These are phyloP conservation scores for Anser cygnoides DNA, from an alignment of 2,113 vertebrate species.

Conservation along the genomic window DNA sequence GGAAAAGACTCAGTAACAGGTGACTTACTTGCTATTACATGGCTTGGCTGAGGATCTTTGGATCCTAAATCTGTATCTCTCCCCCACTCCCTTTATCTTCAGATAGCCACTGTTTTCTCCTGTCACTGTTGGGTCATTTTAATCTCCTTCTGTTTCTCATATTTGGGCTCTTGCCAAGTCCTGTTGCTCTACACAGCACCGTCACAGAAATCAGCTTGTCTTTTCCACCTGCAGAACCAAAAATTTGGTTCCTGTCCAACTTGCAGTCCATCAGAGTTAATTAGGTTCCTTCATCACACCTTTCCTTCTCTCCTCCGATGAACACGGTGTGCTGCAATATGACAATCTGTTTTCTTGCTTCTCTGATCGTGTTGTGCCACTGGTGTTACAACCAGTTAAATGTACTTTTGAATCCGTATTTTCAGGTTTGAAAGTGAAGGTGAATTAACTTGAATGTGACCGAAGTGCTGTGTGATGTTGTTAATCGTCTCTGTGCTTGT, in stretches of 20 bases:
- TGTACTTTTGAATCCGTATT: neutral
- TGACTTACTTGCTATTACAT: neutral
- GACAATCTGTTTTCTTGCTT: neutral
- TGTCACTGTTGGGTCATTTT: neutral
- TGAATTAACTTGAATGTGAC: neutral
- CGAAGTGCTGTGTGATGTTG: neutral
- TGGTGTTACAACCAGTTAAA: neutral
- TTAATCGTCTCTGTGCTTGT: neutral
- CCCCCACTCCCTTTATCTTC: accelerated
- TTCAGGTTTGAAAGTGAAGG: neutral
- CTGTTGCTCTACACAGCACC: neutral
- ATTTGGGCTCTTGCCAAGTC: neutral
- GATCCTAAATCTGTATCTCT: neutral
- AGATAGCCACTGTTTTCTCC: neutral
- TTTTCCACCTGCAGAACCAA: neutral
- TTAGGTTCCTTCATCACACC: neutral
- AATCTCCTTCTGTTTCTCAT: neutral
- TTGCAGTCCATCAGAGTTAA: neutral
- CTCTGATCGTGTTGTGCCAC: neutral
- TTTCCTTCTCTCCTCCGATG: neutral
- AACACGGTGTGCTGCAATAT: accelerated
- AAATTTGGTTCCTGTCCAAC: neutral
- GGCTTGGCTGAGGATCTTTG: neutral
- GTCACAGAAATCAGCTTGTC: neutral
- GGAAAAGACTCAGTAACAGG: neutral